Conservation (phyloP, 2,797 vertebrate species). For the Anisognathus igniventris region DNA sequence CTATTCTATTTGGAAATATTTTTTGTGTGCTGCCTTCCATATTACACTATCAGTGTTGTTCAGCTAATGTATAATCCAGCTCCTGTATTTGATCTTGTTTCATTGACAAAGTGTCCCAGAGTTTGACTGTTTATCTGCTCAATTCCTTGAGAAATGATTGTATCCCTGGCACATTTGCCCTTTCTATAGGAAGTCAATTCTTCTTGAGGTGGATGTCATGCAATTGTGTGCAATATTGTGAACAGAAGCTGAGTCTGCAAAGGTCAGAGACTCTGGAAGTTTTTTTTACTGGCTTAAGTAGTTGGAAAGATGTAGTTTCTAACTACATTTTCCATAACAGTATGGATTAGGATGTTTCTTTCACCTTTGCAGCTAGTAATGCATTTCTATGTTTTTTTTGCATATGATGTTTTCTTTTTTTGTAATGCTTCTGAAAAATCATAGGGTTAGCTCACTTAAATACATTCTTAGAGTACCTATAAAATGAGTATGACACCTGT, state of each 20-base stretch:
- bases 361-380: neutral
- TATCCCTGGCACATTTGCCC: neutral
- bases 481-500: accelerated
- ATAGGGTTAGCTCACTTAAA: neutral
- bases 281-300: neutral
- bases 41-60: neutral
- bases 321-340: neutral
- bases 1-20: neutral
- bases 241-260: neutral
- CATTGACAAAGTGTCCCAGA: neutral
- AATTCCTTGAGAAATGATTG: neutral
- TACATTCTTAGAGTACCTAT: neutral
- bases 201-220: neutral
- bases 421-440: neutral
- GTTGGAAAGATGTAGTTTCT: neutral
- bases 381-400: neutral
- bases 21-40: neutral
- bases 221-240: neutral
- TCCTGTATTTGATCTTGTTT: neutral
- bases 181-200: neutral
- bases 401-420: neutral
- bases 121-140: neutral
- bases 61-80: neutral
- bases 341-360: neutral
- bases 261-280: neutral